Evolutionary conservation across 2,113 vertebrate species (phyloP), one percentile per base, ranked within the genome.

Genomic region (Eptesicus fuscus): DNA sequence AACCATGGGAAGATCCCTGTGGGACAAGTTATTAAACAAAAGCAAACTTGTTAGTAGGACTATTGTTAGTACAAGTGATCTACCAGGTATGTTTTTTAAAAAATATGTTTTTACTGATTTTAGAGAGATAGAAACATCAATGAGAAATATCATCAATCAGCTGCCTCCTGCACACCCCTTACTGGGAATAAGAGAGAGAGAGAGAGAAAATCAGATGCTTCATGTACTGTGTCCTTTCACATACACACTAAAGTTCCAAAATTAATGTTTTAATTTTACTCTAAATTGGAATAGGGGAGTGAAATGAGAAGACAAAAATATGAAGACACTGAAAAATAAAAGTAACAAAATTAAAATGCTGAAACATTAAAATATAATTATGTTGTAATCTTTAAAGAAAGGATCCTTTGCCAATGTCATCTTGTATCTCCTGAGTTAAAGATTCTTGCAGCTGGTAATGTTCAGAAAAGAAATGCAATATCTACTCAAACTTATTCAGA

Each of bases 301-400:
- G 70, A 88, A 82, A 65, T 47, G 77, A 83, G 56, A 84, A 92
- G 44, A 86, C 7, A 88, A 76, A 92, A 87, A 30, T 74, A 92
- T 71, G 23, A 92, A 67, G 56, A 65, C 18, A 56, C 35, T 37
- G 67, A 88, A 95, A 95, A 92, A 86, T 85, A 96, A 95, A 92
- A 96, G 84, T 76, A 86, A 73, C 37, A 86, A 87, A 80, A 87
- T 73, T 73, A 88, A 92, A 96, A 94, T 22, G 2, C 30, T 78
- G 67, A 90, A 74, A 70, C 84, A 95, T 71, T 83, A 65, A 82
- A 88, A 83, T 69, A 88, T 89, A 92, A 96, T 97, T 92, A 95
- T 76, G 69, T 78, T 67, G 47, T 95, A 88, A 92, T 37, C 86
- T 78, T 93, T 76, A 91, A 91, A 94, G 77, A 83, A 87, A 94